These are phyloP conservation scores for Aspiorhynchus laticeps DNA, from an alignment of 2,113 vertebrate species.

Conservation along the genomic window DNA sequence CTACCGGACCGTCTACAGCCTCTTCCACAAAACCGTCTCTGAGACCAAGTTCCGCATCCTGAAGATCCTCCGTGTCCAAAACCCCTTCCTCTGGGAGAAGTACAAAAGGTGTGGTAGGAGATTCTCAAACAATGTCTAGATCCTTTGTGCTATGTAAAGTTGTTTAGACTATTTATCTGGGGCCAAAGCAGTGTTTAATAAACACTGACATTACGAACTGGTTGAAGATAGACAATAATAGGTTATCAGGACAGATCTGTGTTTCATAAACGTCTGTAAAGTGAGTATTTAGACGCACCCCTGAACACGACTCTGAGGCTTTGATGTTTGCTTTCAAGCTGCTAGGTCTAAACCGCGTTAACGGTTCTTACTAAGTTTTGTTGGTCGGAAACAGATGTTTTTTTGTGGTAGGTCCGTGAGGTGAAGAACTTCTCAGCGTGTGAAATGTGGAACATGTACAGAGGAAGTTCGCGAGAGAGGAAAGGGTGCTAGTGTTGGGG, in stretches of 20 bases:
- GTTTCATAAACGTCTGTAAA: background rate
- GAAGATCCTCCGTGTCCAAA: slow-evolving; percentile 95
- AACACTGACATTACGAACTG: slow-evolving; percentile 10
- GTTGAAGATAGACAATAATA: slow-evolving; percentile 3
- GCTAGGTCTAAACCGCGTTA: slow-evolving; percentile 39
- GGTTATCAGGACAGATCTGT: slow-evolving; percentile 8
- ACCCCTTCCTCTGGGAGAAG: slow-evolving; percentile 99
- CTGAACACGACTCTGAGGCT: background rate
- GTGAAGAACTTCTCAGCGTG: slow-evolving; percentile 38
- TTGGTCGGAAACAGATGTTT: slow-evolving; percentile 45
- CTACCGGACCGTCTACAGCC: slow-evolving; percentile 96
- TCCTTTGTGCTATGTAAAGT: background rate
- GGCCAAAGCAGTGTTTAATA: slow-evolving; percentile 8
- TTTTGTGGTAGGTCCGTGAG: slow-evolving; percentile 1
- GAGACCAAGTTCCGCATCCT: slow-evolving; percentile 96
- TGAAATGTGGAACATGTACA: slow-evolving; percentile 46
- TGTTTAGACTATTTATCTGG: slow-evolving; percentile 8
- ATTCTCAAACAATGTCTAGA: background rate
- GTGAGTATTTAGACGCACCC: background rate
- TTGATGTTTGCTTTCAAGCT: slow-evolving; percentile 16
- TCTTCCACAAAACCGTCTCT: slow-evolving; percentile 98
- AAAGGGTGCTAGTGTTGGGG: slow-evolving; percentile 15
- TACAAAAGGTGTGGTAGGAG: slow-evolving; percentile 89
- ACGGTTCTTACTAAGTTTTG: slow-evolving; percentile 29
- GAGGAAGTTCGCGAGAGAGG: slow-evolving; percentile 46